A percentile compares a stretch with the other conserved stretches of the same genome.
These are phyloP conservation scores for Cottus gobio DNA, from an alignment of 2,113 vertebrate species.

Conservation along the genomic window DNA sequence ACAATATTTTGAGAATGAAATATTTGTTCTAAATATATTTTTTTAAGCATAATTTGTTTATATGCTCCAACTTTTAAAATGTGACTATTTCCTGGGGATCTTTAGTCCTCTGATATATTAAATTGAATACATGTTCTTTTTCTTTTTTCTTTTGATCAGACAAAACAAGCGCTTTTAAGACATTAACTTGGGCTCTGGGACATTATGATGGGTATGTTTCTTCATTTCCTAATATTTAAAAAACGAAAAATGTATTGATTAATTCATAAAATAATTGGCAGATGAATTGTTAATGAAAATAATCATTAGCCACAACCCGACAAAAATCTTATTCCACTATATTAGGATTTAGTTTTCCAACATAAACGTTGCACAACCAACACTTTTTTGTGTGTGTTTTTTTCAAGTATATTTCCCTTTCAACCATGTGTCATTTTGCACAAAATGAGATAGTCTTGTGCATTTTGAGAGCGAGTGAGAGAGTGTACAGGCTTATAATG, in stretches of 20 bases:
- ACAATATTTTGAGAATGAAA: background rate
- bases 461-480: background rate
- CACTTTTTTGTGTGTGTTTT: background rate
- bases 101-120: no score
- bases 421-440: slow-evolving; percentile 9
- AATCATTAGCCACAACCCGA: background rate
- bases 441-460: background rate
- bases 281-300: background rate
- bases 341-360: background rate
- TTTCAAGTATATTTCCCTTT: background rate
- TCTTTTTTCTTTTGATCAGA: background rate
- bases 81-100: background rate
- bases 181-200: background rate
- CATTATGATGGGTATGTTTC: background rate
- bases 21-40: background rate
- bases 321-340: background rate
- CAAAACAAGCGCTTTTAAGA: background rate
- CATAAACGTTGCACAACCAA: background rate
- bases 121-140: no score
- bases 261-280: background rate
- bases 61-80: background rate
- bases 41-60: no score
- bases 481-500: slow-evolving; percentile 16
- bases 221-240: background rate
- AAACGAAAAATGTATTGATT: background rate